These are phyloP conservation scores for Bergia puertoricense DNA, from an alignment of 92 coral and sea anemone genomes.

Conservation along the genomic window DNA sequence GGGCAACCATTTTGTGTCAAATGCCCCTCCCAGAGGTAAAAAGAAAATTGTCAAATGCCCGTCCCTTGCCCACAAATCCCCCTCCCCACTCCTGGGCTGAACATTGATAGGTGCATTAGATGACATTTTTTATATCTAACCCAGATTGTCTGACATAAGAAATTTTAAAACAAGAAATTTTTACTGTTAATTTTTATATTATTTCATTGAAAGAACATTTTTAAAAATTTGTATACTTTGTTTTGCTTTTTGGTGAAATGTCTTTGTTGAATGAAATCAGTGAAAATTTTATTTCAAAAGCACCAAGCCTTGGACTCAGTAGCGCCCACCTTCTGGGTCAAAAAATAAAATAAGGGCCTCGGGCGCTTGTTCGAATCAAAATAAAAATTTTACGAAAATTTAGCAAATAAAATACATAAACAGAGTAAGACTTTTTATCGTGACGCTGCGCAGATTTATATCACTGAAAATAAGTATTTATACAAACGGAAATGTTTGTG, in stretches of 20 bases:
- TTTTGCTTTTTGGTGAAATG: constrained; percentile 36
- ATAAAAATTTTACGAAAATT: constrained; percentile 11
- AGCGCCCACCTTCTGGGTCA: constrained; percentile 29
- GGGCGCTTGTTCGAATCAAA: constrained; percentile 30
- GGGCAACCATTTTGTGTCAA: no score
- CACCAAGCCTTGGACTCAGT: constrained; percentile 24
- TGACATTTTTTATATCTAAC: no score
- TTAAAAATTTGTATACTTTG: constrained; percentile 21
- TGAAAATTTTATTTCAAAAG: constrained; percentile 26
- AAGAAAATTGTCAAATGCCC: background rate
- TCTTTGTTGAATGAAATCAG: constrained; percentile 34
- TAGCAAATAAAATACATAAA: constrained; percentile 26
- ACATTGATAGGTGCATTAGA: background rate
- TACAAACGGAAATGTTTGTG: constrained; percentile 36
- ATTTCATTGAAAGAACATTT: constrained; percentile 10
- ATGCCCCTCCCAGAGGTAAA: background rate
- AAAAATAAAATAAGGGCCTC: constrained; percentile 30
- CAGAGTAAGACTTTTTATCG: constrained; percentile 28
- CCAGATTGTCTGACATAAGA: background rate
- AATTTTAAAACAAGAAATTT: background rate
- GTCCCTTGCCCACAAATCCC: background rate
- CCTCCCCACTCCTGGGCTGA: background rate
- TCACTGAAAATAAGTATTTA: constrained; percentile 23
- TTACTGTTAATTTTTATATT: constrained; percentile 3
- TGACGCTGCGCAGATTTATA: constrained; percentile 27